Conservation (phyloP, 2,888 invertebrate species). For the Dicyrtomina minuta region DNA sequence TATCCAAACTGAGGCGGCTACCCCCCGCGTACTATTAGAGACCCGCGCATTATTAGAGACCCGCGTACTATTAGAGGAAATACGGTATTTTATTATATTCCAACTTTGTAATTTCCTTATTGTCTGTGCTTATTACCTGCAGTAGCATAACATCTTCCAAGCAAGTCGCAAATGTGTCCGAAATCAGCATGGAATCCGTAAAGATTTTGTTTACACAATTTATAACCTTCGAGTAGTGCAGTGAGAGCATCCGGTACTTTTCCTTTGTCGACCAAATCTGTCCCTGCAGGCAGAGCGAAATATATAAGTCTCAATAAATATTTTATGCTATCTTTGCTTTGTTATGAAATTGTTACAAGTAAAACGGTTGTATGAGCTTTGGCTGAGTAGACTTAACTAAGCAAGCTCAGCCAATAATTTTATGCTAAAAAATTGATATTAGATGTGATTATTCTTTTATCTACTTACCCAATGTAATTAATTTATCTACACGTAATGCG, state of each 20-base stretch:
- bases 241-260: slow-evolving; percentile 57
- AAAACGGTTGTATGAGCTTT: too few species aligned
- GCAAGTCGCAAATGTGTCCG: slow-evolving; percentile 58
- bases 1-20: too few species aligned
- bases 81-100: too few species aligned
- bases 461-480: slow-evolving; percentile 42
- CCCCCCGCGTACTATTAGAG: too few species aligned
- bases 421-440: neutral
- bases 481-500: slow-evolving; percentile 38
- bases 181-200: slow-evolving; percentile 62
- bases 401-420: neutral
- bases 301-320: too few species aligned
- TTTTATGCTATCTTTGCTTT: too few species aligned
- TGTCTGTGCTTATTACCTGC: neutral
- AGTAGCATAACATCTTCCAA: slow-evolving; percentile 60
- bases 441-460: neutral
- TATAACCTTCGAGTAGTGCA: slow-evolving; percentile 58
- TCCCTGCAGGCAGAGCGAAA: slow-evolving; percentile 35
- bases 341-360: too few species aligned
- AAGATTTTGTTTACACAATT: slow-evolving; percentile 58
- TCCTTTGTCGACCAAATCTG: slow-evolving; percentile 49
- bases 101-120: too few species aligned
- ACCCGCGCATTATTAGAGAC: too few species aligned
- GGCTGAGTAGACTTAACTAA: too few species aligned
- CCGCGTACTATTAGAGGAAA: too few species aligned